Percentiles rank a stretch among this genome's conserved stretches.
phyloP scores from a whole-genome alignment of 2,113 vertebrate genomes.

The Seriola aureovittata region DNA sequence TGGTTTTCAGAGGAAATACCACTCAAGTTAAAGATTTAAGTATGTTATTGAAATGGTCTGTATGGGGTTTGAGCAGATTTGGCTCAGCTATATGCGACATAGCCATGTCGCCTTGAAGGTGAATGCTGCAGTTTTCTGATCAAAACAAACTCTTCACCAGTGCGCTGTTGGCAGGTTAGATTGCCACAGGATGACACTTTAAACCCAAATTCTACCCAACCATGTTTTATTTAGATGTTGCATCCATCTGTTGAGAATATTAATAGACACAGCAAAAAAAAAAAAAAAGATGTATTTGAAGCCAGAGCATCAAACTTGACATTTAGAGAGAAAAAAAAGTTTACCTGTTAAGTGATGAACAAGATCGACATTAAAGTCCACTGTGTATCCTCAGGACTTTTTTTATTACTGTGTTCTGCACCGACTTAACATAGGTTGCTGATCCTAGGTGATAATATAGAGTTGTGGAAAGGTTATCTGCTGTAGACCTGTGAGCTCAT shows the following conservation, averaged over 20 bases:
- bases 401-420: background rate
- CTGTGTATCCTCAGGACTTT: background rate
- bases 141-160: too few relatives aligned
- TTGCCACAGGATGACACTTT: too few relatives aligned
- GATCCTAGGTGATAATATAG: background rate
- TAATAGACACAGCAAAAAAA: too few relatives aligned
- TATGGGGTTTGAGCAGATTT: background rate
- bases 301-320: background rate
- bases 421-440: background rate
- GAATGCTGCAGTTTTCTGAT: background rate
- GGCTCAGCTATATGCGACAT: background rate
- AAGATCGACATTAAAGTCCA: background rate
- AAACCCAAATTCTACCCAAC: too few relatives aligned
- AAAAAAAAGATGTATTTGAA: too few relatives aligned
- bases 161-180: too few relatives aligned
- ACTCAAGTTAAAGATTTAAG: slow-evolving; percentile 12
- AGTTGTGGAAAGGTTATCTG: background rate
- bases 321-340: background rate
- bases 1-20: slow-evolving; percentile 50
- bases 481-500: background rate
- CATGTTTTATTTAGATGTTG: too few relatives aligned
- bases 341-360: background rate
- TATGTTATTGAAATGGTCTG: slow-evolving; percentile 38
- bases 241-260: too few relatives aligned
- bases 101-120: background rate